Percentiles rank a stretch among this genome's conserved stretches.
These are phyloP conservation scores for Drosophila fuyamai DNA, from an alignment of 1,140 invertebrate species.

Conservation along the genomic window DNA sequence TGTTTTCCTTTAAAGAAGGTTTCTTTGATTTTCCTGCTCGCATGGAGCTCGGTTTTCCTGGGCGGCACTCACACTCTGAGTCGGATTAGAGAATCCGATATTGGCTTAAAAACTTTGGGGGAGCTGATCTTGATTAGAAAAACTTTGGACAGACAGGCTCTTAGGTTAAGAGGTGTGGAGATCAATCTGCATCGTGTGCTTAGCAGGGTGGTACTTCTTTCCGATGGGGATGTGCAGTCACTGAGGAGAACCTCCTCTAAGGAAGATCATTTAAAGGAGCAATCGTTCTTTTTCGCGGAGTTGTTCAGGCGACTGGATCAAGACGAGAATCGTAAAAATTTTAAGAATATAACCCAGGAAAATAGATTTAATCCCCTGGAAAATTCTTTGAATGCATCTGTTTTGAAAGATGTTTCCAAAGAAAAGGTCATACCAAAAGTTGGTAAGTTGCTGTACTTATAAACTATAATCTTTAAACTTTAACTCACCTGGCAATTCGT, in stretches of 20 bases:
- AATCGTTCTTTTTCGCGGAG: slow-evolving; percentile 18
- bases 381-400: not conserved
- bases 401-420: not conserved
- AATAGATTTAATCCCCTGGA: not conserved
- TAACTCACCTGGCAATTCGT: slow-evolving; percentile 38
- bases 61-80: slow-evolving; percentile 67
- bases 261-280: slow-evolving; percentile 11
- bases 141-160: slow-evolving; percentile 45
- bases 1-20: slow-evolving; percentile 13
- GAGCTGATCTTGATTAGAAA: slow-evolving; percentile 57
- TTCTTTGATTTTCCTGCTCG: slow-evolving; percentile 28
- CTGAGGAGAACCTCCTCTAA: not conserved
- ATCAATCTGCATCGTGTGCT: slow-evolving; percentile 61
- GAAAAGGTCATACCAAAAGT: not conserved
- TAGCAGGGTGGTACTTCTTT: slow-evolving; percentile 55
- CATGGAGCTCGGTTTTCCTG: slow-evolving; percentile 15
- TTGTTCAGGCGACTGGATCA: slow-evolving; percentile 24
- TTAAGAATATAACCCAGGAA: slow-evolving; percentile 1
- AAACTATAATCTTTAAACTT: not conserved
- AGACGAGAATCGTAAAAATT: not conserved
- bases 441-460: slow-evolving; percentile 13
- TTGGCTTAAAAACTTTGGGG: not conserved
- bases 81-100: slow-evolving; percentile 8
- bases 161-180: slow-evolving; percentile 55
- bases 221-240: slow-evolving; percentile 22